phyloP scores from a whole-genome alignment of 2,113 vertebrate species.

The Equus przewalskii region DNA sequence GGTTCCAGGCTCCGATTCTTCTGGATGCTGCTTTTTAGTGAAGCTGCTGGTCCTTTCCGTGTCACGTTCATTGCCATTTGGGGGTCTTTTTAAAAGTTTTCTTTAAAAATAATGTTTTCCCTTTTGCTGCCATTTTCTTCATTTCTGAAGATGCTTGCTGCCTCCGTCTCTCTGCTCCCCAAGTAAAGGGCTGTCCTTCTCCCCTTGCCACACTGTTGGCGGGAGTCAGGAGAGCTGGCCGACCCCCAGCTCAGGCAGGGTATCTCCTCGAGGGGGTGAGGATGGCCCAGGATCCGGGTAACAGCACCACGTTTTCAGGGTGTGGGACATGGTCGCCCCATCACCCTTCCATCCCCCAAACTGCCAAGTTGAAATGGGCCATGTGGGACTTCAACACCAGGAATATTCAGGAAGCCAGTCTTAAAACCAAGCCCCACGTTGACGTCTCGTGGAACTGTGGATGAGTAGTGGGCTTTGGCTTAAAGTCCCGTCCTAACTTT shows the following conservation, averaged over 20 bases:
- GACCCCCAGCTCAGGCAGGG: background rate
- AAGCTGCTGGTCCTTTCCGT: background rate
- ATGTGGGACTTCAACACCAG: background rate
- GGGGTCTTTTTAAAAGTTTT: background rate
- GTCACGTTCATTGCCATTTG: background rate
- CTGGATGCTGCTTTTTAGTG: background rate
- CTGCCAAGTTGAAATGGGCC: background rate
- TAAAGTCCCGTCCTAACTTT: accelerated
- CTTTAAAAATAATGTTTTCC: background rate
- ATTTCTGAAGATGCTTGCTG: background rate
- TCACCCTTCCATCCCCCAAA: background rate
- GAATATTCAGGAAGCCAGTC: background rate
- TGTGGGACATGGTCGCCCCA: background rate
- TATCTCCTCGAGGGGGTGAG: accelerated
- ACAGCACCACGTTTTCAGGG: accelerated
- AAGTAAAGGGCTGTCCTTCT: background rate
- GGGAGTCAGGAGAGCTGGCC: background rate
- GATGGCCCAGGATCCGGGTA: too few relatives aligned
- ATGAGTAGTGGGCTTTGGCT: background rate
- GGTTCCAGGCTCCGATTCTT: background rate
- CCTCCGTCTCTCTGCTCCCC: background rate
- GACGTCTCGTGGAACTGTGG: accelerated
- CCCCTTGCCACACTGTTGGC: background rate
- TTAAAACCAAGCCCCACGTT: too few relatives aligned
- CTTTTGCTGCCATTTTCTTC: background rate